A percentile compares a stretch with the other conserved stretches of the same genome.
Evolutionary conservation across 2,797 vertebrate genomes (phyloP).

Genomic region (Spinus olivaceus): DNA sequence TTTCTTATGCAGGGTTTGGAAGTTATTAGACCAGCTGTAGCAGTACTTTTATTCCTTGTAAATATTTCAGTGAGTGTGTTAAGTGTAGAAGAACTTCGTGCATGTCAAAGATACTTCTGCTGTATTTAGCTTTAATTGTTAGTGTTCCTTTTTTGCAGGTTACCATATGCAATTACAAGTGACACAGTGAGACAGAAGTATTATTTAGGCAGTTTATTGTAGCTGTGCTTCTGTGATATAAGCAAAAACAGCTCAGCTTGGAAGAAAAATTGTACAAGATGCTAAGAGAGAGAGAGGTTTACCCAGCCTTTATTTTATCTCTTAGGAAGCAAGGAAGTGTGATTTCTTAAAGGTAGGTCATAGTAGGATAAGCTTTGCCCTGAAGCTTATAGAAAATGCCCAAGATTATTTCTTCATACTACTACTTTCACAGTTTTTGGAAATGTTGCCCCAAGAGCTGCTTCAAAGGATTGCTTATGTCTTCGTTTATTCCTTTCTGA

Average conservation of each 20-base stretch:
- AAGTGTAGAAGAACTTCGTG: neutral
- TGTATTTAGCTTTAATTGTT: neutral
- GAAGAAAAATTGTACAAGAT: neutral
- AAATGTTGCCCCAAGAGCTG: neutral
- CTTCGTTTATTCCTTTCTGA: neutral
- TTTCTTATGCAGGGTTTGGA: neutral
- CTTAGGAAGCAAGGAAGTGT: neutral
- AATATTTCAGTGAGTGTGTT: neutral
- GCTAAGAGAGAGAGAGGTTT: neutral
- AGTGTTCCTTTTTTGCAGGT: neutral
- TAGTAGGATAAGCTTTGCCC: neutral
- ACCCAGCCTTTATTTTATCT: neutral
- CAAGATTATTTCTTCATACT: neutral
- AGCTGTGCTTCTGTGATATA: neutral
- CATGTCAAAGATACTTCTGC: neutral
- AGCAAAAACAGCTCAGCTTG: neutral
- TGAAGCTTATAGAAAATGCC: neutral
- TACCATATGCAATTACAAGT: neutral
- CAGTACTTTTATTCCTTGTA: neutral
- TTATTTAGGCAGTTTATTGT: neutral
- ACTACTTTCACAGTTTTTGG: neutral
- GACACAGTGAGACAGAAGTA: neutral
- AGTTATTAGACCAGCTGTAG: neutral
- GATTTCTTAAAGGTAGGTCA: neutral
- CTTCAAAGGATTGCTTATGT: neutral